A percentile compares a stretch with the other conserved stretches of the same genome.
These are phyloP conservation scores for Carassius gibelio DNA, from an alignment of 2,113 vertebrate genomes.

Conservation along the genomic window DNA sequence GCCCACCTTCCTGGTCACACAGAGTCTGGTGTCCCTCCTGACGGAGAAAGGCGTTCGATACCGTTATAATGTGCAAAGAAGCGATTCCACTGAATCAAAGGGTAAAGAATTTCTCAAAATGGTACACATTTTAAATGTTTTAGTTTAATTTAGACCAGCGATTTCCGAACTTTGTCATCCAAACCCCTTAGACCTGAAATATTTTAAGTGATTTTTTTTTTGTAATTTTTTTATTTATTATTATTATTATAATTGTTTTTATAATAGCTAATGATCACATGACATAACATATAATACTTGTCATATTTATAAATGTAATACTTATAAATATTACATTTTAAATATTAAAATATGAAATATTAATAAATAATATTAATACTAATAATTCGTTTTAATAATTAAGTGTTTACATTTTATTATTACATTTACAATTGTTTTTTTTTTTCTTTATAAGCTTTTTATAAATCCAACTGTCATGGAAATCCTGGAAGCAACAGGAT, in stretches of 20 bases:
- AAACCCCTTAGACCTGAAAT: neutral
- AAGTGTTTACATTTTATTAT: neutral
- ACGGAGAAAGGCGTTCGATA: conserved; percentile 74
- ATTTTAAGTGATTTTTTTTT: neutral
- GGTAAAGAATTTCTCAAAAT: conserved; percentile 57
- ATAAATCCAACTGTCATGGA: neutral
- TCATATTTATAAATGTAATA: too few relatives aligned
- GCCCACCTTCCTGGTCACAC: conserved; percentile 78
- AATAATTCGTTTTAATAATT: neutral
- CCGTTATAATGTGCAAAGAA: conserved; percentile 65
- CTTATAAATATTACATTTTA: too few relatives aligned
- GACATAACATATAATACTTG: too few relatives aligned
- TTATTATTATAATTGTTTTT: neutral
- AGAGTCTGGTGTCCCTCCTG: conserved; percentile 78
- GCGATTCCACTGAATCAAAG: conserved; percentile 63
- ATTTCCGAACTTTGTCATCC: neutral
- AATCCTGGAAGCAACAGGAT: too few relatives aligned
- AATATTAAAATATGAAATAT: neutral
- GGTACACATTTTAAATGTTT: neutral
- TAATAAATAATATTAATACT: neutral
- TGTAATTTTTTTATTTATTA: too few relatives aligned
- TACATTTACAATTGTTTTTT: neutral
- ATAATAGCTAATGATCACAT: neutral
- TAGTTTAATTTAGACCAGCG: neutral
- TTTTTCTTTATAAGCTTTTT: too few relatives aligned